Conservation (phyloP, 2,797 vertebrate genomes). For the Coregonus sp. region DNA sequence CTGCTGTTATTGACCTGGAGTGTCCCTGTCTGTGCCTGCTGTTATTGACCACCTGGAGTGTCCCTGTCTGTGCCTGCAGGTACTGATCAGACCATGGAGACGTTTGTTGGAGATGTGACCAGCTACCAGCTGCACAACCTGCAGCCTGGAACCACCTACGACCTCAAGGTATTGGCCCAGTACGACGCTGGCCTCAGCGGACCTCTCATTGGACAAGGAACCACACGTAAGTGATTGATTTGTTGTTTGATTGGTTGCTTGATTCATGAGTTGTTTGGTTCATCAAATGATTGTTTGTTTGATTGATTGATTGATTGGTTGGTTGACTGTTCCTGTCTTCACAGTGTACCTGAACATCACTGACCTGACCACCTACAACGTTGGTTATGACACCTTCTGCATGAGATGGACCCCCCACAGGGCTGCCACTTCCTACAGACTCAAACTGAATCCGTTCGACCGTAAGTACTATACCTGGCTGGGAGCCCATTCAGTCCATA, state of each 20-base stretch:
- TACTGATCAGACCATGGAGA: constrained; percentile 82
- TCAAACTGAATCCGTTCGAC: constrained; percentile 88
- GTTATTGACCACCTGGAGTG: background rate
- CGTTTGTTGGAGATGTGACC: constrained; percentile 91
- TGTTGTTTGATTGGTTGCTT: constrained; percentile 30
- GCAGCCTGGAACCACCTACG: constrained; percentile 91
- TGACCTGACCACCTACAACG: constrained; percentile 87
- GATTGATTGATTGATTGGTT: background rate
- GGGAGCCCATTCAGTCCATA: background rate
- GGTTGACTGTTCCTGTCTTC: constrained; percentile 30
- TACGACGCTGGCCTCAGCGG: constrained; percentile 89
- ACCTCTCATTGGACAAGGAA: constrained; percentile 89
- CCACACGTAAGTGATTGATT: constrained; percentile 82
- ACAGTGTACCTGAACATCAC: constrained; percentile 95
- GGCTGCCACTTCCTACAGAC: constrained; percentile 94
- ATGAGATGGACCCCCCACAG: constrained; percentile 90
- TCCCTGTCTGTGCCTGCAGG: constrained; percentile 60
- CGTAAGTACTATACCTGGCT: constrained; percentile 65
- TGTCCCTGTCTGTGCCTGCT: background rate
- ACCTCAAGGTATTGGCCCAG: constrained; percentile 89
- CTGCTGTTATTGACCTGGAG: too few relatives aligned
- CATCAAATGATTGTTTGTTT: background rate
- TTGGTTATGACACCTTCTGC: constrained; percentile 89
- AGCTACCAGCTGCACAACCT: constrained; percentile 89
- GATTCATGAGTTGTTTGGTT: background rate